Evolutionary conservation across 2,797 vertebrate genomes (phyloP), one percentile per base, ranked within the genome.

Genomic region (Hylomyscus alleni): DNA sequence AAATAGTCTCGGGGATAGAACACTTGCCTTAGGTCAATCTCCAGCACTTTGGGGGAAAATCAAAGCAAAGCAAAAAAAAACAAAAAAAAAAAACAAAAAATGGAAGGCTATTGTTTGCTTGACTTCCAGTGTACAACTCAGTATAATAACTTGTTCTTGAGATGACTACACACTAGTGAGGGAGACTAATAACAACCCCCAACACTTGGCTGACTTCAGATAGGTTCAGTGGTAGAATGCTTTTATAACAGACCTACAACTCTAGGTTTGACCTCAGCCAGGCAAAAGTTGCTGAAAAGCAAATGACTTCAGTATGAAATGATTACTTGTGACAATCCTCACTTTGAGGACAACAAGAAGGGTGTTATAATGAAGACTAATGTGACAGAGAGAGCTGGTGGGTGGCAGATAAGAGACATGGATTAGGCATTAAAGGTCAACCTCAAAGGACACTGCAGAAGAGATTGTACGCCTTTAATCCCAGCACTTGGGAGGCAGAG

Each of bases 81-180:
- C 44, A 44, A 44, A 44, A 3, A 44, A 44, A 44, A 44, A 44
- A n/a, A n/a, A 86, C 60, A 34, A 84, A 22, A 31, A 65, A 7
- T 20, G 40, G 62, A 69, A 37, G 31, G 13, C 34, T 54, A 2
- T 4, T 17, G 13, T 8, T 54, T 69, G 17, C 19, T 52, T 52
- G 58, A 3, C n/a, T 90, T 85, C 13, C 78, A 62, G 26, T 24
- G 8, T 50, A n/a, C 13, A 92, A 22, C 17, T 54, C 44, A 13
- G 26, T 26, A 13, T 72, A 65, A 56, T 54, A 67, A n/a, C 76
- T 94, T 88, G 69, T 19, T 95, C 9, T 89, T 54, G 40, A 93
- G 37, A 52, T 82, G n/a, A 56, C 73, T 88, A 67, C 3, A 58
- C 56, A 76, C 40, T 29, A 65, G 34, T 29, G 65, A 95, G 54